phyloP scores from a whole-genome alignment of 2,113 vertebrate genomes.

The Peromyscus maniculatus region DNA sequence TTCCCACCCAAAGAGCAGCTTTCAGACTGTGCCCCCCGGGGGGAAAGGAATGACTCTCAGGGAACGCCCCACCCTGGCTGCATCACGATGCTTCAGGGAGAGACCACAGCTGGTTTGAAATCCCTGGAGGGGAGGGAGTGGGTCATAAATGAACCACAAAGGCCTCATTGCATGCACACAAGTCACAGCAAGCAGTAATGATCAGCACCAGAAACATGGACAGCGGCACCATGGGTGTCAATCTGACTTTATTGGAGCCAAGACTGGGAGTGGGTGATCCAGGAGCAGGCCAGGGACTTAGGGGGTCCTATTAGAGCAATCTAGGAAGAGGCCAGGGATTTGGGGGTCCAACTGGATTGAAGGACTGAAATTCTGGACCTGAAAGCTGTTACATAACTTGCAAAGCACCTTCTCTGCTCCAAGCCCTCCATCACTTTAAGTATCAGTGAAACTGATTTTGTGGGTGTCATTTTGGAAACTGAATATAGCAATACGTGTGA shows the following conservation, averaged over 20 bases:
- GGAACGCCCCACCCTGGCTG: not conserved
- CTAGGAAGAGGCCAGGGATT: not conserved
- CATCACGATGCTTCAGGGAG: not conserved
- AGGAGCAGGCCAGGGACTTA: not conserved
- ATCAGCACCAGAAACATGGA: not conserved
- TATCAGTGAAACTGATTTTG: not conserved
- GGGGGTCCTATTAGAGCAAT: not conserved
- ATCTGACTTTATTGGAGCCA: not conserved
- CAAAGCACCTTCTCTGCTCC: not conserved
- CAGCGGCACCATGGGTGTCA: fast-evolving
- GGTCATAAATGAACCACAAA: not conserved
- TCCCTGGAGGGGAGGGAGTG: not conserved
- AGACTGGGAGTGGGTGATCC: not conserved
- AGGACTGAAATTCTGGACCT: not conserved
- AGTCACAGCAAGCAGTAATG: not conserved
- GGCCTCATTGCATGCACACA: not conserved
- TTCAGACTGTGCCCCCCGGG: not conserved
- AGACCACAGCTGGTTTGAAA: not conserved
- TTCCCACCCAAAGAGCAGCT: not conserved
- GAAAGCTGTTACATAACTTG: fast-evolving
- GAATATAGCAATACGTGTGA: not conserved
- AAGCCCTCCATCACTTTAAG: not conserved
- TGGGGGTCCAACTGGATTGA: not conserved
- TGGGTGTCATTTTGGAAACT: not conserved
- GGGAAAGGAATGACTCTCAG: not conserved